Percentiles rank a stretch among this genome's conserved stretches.
phyloP scores from a whole-genome alignment of 1,140 invertebrate genomes.

The Reticulitermes speratus region DNA sequence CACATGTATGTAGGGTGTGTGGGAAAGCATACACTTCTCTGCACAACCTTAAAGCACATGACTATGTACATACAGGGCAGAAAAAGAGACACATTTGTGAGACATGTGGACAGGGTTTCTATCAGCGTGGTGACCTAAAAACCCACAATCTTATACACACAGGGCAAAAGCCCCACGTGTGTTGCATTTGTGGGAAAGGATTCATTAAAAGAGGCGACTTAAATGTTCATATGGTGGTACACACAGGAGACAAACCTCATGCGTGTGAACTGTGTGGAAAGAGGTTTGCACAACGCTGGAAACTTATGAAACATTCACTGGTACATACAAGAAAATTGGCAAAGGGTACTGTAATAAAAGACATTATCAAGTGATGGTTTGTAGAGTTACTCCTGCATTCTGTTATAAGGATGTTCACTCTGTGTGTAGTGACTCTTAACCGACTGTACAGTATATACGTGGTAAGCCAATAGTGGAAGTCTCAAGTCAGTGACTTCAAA shows the following conservation, averaged over 20 bases:
- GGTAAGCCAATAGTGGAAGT: no score
- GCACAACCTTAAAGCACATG: slow-evolving; percentile 27
- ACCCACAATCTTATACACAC: slow-evolving; percentile 59
- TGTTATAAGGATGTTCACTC: no score
- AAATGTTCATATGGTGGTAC: slow-evolving; percentile 54
- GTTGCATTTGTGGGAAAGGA: slow-evolving; percentile 56
- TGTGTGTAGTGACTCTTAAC: no score
- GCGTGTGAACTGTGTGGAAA: slow-evolving; percentile 47
- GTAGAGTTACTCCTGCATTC: no score
- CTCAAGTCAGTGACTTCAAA: no score
- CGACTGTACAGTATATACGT: no score
- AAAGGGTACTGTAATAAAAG: neutral
- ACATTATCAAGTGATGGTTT: neutral
- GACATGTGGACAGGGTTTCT: slow-evolving; percentile 64
- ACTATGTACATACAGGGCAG: slow-evolving; percentile 23
- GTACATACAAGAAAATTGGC: neutral
- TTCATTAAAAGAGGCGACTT: slow-evolving; percentile 52
- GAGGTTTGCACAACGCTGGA: slow-evolving; percentile 43
- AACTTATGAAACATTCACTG: slow-evolving; percentile 31
- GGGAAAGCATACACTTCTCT: slow-evolving; percentile 29
- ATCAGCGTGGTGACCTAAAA: slow-evolving; percentile 57
- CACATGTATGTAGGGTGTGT: slow-evolving; percentile 42
- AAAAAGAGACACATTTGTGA: slow-evolving; percentile 50
- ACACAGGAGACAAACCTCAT: slow-evolving; percentile 58
- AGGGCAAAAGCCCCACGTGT: slow-evolving; percentile 57